Evolutionary conservation across 1,140 invertebrate genomes (phyloP).

Genomic region (Pemphigus obesinymphae): DNA sequence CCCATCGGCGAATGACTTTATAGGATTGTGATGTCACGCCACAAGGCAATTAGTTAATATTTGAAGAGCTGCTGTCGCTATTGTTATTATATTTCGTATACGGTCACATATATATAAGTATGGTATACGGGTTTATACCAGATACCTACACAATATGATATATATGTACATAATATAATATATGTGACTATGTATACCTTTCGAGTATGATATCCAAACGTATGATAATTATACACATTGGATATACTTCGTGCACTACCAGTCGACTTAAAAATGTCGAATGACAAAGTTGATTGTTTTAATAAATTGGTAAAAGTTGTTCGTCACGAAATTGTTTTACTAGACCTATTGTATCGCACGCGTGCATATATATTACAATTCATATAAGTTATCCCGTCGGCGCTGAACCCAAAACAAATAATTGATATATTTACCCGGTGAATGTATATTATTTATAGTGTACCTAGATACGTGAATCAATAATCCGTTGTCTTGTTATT

Average conservation of each 20-base stretch:
- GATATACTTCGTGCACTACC: not conserved
- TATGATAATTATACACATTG: not conserved
- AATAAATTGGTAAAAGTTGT: not conserved
- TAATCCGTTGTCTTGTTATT: no score
- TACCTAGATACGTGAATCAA: no score
- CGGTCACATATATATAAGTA: not conserved
- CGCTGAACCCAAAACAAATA: not conserved
- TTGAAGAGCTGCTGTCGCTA: not conserved
- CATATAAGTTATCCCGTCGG: no score
- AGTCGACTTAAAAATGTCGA: not conserved
- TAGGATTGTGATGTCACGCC: conserved; percentile 19
- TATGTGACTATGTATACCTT: not conserved
- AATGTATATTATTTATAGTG: no score
- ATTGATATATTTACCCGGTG: not conserved
- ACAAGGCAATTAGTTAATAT: conserved; percentile 35
- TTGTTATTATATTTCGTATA: not conserved
- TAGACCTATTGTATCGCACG: not conserved
- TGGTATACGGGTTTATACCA: no score
- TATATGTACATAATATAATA: not conserved
- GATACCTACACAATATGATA: no score
- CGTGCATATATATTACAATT: no score
- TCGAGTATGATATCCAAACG: no score
- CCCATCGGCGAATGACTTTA: not conserved
- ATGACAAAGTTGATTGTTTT: not conserved
- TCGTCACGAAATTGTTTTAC: not conserved